phyloP scores from a whole-genome alignment of 2,113 vertebrate genomes.

The Cygnus atratus region DNA sequence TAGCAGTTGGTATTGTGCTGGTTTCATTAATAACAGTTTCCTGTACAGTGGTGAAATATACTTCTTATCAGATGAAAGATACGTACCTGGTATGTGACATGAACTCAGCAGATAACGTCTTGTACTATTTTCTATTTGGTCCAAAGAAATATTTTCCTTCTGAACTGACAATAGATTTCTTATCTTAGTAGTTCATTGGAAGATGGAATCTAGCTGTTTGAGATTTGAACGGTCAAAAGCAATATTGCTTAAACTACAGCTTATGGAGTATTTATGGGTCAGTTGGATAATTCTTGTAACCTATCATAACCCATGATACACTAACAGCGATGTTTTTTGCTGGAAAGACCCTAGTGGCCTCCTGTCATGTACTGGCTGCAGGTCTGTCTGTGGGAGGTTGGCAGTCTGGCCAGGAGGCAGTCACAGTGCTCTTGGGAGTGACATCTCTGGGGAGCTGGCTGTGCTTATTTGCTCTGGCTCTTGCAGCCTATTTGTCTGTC shows the following conservation, averaged over 20 bases:
- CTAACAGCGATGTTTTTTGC: not conserved
- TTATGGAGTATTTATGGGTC: not conserved
- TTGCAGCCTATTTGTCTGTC: not conserved
- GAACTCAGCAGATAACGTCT: not conserved
- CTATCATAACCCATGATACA: not conserved
- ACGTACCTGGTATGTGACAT: not conserved
- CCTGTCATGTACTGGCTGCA: not conserved
- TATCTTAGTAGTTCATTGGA: not conserved
- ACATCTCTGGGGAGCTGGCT: not conserved
- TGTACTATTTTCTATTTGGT: not conserved
- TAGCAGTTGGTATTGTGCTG: not conserved
- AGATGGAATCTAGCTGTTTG: not conserved
- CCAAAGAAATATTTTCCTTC: conserved; percentile 31
- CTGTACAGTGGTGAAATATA: not conserved
- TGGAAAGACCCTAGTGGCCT: not conserved
- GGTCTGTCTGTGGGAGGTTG: not conserved
- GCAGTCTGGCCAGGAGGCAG: not conserved
- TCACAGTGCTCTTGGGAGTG: not conserved
- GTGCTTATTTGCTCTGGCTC: not conserved
- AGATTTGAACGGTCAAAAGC: not conserved
- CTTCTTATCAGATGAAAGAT: not conserved
- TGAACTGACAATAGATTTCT: conserved; percentile 20
- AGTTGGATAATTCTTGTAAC: not conserved
- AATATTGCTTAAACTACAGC: not conserved
- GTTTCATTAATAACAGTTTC: not conserved